Base-by-base conservation (phyloP, 1,140 invertebrate species). In the Megathymus violae region DNA sequence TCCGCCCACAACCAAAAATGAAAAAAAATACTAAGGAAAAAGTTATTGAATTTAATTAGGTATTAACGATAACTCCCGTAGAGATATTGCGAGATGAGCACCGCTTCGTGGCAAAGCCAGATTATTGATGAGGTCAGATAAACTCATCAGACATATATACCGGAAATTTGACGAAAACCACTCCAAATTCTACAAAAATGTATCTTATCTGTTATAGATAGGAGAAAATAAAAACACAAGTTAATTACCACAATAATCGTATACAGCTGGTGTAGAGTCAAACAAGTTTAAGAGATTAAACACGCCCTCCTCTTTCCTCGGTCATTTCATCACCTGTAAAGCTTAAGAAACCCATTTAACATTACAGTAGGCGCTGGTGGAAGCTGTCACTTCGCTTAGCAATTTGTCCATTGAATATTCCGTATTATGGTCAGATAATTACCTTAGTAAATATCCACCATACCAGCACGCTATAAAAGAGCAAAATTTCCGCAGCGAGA, bases 401-500 rank as follows among this genome's bases (percentile, higher is more conserved):
- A 82, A 88, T 88, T 84, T 84, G 81, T 80, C 85, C 67, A 61
- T 74, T 80, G 70, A 83, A 80, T 83, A 81, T 81, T 79, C 71
- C 78, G 76, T 70, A 83, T 83, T 80, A 88, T 86, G 69, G 74
- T 69, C 71, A 66, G 66, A 82, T 87, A 88, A 90, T 90, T 84
- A 86, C 75, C 70, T 78, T 76, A 83, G 82, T 82, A 85, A 90
- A 89, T 85, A 88, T 79, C 80, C 71, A 82, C 80, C 80, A 87
- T 88, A 85, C 76, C 71, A 76, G 64, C 74, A 79, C 78, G 60
- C 82, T 78, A 76, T 84, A 89, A 88, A 90, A 87, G 86, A 85
- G 83, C 82, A 89, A 88, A 89, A 87, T 91, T 87, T 88, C 79
- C 78, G 80, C 77, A 76, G 82, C 70, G 79, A 80, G 80, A 82